A percentile compares a stretch with the other conserved stretches of the same genome.
Conservation (phyloP, 2,113 vertebrate genomes). For the Excalfactoria chinensis region DNA sequence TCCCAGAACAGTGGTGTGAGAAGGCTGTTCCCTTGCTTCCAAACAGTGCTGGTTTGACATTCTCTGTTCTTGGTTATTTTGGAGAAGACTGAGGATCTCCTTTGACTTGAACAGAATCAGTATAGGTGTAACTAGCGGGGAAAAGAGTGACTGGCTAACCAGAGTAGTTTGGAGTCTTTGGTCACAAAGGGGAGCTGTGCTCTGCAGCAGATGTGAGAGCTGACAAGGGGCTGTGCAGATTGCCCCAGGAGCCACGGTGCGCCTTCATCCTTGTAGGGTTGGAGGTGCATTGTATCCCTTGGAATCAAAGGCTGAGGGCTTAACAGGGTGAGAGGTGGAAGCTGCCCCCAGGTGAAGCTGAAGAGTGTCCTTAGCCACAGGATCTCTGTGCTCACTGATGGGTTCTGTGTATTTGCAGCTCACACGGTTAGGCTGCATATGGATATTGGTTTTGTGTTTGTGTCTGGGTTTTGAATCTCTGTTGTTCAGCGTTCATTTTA, state of each 20-base stretch:
- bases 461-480: neutral
- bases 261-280: neutral
- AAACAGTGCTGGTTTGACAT: neutral
- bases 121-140: neutral
- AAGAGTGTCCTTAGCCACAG: neutral
- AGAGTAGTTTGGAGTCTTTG: neutral
- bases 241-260: neutral
- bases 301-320: neutral
- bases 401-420: neutral
- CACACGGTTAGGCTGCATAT: neutral
- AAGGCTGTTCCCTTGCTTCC: neutral
- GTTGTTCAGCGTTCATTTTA: conserved; percentile 31
- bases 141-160: neutral
- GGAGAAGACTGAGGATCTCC: neutral
- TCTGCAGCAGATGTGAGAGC: neutral
- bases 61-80: neutral
- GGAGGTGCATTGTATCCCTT: neutral
- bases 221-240: neutral
- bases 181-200: neutral
- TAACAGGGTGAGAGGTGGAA: neutral
- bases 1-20: neutral
- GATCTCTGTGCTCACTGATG: neutral
- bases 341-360: neutral
- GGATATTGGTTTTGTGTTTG: conserved; percentile 25
- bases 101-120: neutral